These are phyloP conservation scores for Volucella bombylans DNA, from an alignment of 2,888 invertebrate species.

Conservation along the genomic window DNA sequence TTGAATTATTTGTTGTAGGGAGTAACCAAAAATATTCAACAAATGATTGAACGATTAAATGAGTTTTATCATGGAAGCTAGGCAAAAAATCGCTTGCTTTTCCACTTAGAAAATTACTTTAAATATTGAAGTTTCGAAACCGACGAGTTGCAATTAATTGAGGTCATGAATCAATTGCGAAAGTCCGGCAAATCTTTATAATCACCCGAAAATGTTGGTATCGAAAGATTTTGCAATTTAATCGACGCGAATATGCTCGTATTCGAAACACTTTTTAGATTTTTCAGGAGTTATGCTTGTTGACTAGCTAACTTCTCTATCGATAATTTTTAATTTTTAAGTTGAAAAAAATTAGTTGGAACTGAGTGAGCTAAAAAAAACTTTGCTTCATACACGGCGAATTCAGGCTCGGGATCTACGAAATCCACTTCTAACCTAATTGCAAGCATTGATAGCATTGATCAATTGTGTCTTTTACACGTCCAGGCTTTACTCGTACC, in stretches of 20 bases:
- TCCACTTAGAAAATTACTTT: constrained; percentile 10
- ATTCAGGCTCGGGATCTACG: constrained; percentile 18
- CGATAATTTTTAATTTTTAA: neutral
- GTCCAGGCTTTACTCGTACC: too few relatives aligned
- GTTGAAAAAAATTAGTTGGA: constrained; percentile 2
- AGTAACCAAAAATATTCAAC: constrained; percentile 17
- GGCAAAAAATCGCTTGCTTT: constrained; percentile 3
- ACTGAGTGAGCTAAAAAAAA: constrained; percentile 20
- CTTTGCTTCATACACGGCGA: constrained; percentile 23
- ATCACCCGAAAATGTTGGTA: constrained; percentile 33
- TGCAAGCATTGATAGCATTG: too few relatives aligned
- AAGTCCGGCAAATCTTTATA: constrained; percentile 40
- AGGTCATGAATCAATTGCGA: constrained; percentile 20
- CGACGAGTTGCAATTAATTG: constrained; percentile 11
- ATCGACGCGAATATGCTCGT: neutral
- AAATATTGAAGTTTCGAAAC: constrained; percentile 29
- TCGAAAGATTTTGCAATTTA: constrained; percentile 8
- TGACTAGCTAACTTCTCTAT: constrained; percentile 23
- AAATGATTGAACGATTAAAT: constrained; percentile 32
- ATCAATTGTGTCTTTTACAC: too few relatives aligned
- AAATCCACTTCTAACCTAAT: constrained; percentile 1
- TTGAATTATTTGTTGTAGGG: constrained; percentile 20
- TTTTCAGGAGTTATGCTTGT: constrained; percentile 26
- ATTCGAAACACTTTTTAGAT: neutral
- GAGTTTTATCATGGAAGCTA: neutral